These are phyloP conservation scores for Steromphala cineraria DNA, from an alignment of 2,888 invertebrate genomes.

Conservation along the genomic window DNA sequence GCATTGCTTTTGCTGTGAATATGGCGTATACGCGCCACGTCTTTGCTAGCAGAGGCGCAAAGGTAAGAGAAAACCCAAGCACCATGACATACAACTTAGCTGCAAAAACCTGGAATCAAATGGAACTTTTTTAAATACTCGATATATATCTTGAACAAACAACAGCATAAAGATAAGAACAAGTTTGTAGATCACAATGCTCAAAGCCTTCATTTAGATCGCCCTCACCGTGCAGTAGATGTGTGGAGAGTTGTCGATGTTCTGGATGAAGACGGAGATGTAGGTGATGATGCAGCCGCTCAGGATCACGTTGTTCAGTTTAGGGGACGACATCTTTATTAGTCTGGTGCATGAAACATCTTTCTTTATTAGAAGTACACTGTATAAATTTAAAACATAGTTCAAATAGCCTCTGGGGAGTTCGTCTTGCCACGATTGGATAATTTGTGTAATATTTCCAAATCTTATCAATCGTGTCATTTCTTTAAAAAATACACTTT, in stretches of 20 bases:
- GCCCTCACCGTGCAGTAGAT: neutral
- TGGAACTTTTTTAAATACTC: too few species aligned
- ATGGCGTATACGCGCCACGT: neutral
- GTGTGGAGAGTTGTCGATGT: neutral
- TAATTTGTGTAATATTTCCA: too few species aligned
- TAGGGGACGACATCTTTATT: conserved; percentile 67
- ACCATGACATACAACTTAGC: neutral
- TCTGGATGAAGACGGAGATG: conserved; percentile 42
- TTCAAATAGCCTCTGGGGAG: too few species aligned
- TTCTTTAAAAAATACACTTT: too few species aligned
- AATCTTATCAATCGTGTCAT: too few species aligned
- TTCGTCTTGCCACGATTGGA: too few species aligned
- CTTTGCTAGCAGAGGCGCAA: neutral
- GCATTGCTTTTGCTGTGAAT: neutral
- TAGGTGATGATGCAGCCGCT: conserved; percentile 59
- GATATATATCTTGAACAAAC: too few species aligned
- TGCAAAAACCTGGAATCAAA: neutral
- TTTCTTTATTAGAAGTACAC: too few species aligned
- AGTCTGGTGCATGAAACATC: conserved; percentile 43
- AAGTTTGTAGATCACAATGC: too few species aligned
- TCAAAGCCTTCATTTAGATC: too few species aligned
- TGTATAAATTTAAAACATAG: too few species aligned
- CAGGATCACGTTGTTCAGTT: conserved; percentile 65
- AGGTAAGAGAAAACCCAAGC: neutral
- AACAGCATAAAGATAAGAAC: too few species aligned